These are phyloP conservation scores for Elanoides forficatus DNA, from an alignment of 2,113 vertebrate species.

Conservation along the genomic window DNA sequence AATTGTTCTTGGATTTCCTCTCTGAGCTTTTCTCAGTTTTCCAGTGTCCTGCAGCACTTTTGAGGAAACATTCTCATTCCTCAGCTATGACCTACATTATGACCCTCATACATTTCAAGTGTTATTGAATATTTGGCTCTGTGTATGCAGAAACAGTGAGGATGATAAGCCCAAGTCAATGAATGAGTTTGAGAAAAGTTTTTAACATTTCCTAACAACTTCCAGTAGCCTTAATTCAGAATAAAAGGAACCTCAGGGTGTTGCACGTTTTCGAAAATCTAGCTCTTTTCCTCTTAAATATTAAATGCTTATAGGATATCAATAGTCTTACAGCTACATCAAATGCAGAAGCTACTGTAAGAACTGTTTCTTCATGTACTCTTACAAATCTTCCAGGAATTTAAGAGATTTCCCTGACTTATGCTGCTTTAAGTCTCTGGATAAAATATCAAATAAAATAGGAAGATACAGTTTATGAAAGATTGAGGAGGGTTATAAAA, in stretches of 20 bases:
- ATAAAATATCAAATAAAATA: constrained; percentile 57
- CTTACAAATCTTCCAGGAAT: constrained; percentile 46
- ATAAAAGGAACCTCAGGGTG: not conserved
- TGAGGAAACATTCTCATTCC: not conserved
- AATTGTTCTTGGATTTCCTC: not conserved
- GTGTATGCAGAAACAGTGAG: not conserved
- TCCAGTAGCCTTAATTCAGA: not conserved
- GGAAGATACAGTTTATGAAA: constrained; percentile 48
- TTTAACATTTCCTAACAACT: not conserved
- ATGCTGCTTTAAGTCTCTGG: constrained; percentile 30
- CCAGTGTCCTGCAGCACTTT: not conserved
- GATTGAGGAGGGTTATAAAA: constrained; percentile 53
- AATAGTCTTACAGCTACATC: not conserved
- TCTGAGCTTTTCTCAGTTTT: not conserved
- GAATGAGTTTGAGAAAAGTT: not conserved
- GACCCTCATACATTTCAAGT: not conserved
- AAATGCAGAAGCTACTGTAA: not conserved
- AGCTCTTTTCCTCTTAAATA: not conserved
- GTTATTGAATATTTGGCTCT: not conserved
- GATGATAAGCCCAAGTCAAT: not conserved
- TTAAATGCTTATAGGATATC: not conserved
- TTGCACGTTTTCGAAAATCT: not conserved
- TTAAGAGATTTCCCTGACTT: constrained; percentile 39
- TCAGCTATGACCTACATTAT: not conserved
- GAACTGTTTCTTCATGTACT: constrained; percentile 17